Base-by-base conservation (phyloP, 2,888 invertebrate genomes). In the Dryobotodes eremita region DNA sequence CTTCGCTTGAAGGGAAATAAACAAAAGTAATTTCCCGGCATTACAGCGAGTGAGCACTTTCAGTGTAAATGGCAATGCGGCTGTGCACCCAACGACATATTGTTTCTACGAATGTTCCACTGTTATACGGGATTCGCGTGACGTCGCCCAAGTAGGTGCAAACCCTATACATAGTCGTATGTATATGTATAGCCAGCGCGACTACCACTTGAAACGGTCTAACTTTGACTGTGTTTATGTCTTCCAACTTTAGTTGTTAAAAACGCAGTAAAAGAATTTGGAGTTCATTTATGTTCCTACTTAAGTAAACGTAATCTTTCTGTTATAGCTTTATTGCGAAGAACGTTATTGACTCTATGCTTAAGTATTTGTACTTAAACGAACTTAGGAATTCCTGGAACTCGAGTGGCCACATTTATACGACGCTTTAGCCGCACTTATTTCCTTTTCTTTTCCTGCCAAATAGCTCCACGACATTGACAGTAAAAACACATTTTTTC, bases 121-220 rank as follows among this genome's bases (percentile, higher is more conserved):
- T 88, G 88, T 90, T 92, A 90, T 92, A 91, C 86, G 88, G 88
- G 88, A 91, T 91, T 94, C 91, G 93, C 92, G 94, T 94, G 94
- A 91, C 91, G 89, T 89, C 75, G 85, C 87, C 86, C 80, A 83
- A 88, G 88, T 86, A 79, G 57, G 77, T 89, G 86, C 81, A 86
- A 86, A 86, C 87, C 86, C 80, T 84, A 87, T 78, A 88, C 87
- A 89, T 86, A 75, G 84, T 71, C 66, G 78, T 79, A 85, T 66
- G 13, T 46, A n/a, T 59, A n/a, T 20, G 31, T 69, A 77, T 15
- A 71, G 48, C 23, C 66, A 69, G 26, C 46, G 50, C 61, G 71
- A 69, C 73, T 76, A 78, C 70, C 73, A 78, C 85, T 85, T 74
- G 70, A 82, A 76, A 77, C 74, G 42, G 82, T 83, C 78, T 57